A percentile compares a stretch with the other conserved stretches of the same genome.
These are phyloP conservation scores for Camponotus vicinus DNA, from an alignment of 1,140 invertebrate genomes.

Conservation along the genomic window DNA sequence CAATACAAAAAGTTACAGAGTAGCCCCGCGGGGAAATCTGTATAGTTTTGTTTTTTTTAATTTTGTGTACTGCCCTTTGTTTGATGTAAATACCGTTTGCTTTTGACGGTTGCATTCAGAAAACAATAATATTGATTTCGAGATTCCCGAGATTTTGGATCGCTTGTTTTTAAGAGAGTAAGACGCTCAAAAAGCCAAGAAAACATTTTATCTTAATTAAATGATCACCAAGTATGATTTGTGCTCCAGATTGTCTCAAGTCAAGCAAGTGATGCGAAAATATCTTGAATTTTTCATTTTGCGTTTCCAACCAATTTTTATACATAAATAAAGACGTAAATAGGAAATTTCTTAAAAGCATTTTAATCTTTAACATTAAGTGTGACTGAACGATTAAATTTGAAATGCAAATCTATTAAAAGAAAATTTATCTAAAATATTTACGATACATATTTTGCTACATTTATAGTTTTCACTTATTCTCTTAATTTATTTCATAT, in stretches of 20 bases:
- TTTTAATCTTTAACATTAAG: background rate
- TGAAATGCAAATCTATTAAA: slow-evolving; percentile 2
- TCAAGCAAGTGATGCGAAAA: background rate
- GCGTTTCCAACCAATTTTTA: background rate
- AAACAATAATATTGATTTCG: slow-evolving; percentile 2
- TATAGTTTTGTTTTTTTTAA: no score
- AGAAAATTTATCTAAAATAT: background rate
- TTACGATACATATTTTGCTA: background rate
- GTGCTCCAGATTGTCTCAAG: background rate
- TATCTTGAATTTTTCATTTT: slow-evolving; percentile 10
- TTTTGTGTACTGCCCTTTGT: no score
- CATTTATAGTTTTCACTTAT: background rate
- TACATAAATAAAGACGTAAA: slow-evolving; percentile 7
- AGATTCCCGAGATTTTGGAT: background rate
- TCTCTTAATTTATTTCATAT: slow-evolving; percentile 4
- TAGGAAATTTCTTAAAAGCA: background rate
- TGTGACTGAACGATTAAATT: background rate
- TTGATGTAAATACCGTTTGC: no score
- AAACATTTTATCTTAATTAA: slow-evolving; percentile 34
- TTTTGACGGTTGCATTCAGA: no score
- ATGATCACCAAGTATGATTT: background rate
- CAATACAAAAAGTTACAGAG: no score
- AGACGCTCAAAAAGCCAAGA: background rate
- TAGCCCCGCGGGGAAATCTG: no score
- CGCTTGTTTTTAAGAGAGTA: background rate